These are phyloP conservation scores for Geotrypetes seraphini DNA, from an alignment of 2,797 vertebrate genomes.

Conservation along the genomic window DNA sequence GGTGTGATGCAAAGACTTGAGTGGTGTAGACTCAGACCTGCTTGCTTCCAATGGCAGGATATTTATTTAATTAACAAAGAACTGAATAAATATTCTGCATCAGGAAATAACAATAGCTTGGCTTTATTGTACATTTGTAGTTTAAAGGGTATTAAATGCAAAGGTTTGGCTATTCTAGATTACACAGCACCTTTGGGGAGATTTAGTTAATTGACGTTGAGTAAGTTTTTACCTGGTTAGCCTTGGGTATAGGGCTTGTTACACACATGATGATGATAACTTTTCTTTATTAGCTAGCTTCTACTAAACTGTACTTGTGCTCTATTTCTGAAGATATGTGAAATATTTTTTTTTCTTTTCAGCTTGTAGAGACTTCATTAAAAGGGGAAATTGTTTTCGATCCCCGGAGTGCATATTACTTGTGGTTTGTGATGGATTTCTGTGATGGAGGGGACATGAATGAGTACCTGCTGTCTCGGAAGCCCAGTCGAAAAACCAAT, in stretches of 20 bases:
- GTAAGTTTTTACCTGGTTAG: neutral
- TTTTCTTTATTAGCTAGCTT: conserved; percentile 1
- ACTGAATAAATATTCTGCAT: no score
- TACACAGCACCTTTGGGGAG: conserved; percentile 9
- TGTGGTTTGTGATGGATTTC: conserved; percentile 98
- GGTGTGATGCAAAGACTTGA: no score
- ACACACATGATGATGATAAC: neutral
- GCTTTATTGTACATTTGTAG: no score
- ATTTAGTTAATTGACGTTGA: neutral
- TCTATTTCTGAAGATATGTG: neutral
- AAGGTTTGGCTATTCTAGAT: no score
- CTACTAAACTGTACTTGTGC: conserved; percentile 1
- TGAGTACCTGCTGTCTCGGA: conserved; percentile 84
- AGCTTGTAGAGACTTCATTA: conserved; percentile 83
- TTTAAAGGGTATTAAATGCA: no score
- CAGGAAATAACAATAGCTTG: no score
- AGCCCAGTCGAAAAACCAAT: conserved; percentile 88
- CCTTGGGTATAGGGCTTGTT: no score
- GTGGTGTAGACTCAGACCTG: no score
- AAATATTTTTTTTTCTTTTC: conserved; percentile 11
- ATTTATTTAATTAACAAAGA: no score
- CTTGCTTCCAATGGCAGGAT: no score
- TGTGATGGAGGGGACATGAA: conserved; percentile 97
- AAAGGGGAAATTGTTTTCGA: conserved; percentile 94
- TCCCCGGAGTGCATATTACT: conserved; percentile 83